These are phyloP conservation scores for Tenualosa ilisha DNA, from an alignment of 2,797 vertebrate genomes.

Conservation along the genomic window DNA sequence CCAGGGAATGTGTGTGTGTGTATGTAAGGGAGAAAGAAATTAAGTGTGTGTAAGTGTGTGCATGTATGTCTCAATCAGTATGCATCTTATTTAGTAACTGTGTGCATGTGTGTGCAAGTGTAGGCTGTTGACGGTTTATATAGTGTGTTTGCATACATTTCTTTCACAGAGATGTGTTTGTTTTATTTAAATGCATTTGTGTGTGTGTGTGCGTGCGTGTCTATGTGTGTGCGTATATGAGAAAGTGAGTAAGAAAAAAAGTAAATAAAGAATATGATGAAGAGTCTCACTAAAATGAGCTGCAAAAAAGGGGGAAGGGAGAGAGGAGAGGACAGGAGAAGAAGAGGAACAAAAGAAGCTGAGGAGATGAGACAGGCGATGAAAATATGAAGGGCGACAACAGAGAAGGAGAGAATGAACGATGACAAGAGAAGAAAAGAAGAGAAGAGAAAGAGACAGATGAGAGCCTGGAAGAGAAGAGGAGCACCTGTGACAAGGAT, in stretches of 20 bases:
- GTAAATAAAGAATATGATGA: not conserved
- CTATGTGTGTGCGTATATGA: not conserved
- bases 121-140: not conserved
- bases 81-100: not conserved
- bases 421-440: conserved; percentile 43
- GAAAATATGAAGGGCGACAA: conserved; percentile 19
- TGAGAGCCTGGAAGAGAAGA: conserved; percentile 29
- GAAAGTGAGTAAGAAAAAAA: not conserved
- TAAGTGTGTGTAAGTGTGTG: not conserved
- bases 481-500: not conserved
- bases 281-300: not conserved
- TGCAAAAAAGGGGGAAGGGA: conserved; percentile 12
- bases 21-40: not conserved
- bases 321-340: not conserved
- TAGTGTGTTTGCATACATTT: not conserved
- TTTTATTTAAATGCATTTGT: not conserved
- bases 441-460: conserved; percentile 24
- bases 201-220: not conserved
- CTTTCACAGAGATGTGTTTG: not conserved
- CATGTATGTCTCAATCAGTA: not conserved
- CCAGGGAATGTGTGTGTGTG: not conserved
- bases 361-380: conserved; percentile 37
- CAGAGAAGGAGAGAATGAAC: conserved; percentile 43
- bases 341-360: conserved; percentile 41
- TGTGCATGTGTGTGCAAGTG: not conserved